Percentiles rank a stretch among this genome's conserved stretches.
These are phyloP conservation scores for Panurus biarmicus DNA, from an alignment of 2,113 vertebrate species.

Conservation along the genomic window DNA sequence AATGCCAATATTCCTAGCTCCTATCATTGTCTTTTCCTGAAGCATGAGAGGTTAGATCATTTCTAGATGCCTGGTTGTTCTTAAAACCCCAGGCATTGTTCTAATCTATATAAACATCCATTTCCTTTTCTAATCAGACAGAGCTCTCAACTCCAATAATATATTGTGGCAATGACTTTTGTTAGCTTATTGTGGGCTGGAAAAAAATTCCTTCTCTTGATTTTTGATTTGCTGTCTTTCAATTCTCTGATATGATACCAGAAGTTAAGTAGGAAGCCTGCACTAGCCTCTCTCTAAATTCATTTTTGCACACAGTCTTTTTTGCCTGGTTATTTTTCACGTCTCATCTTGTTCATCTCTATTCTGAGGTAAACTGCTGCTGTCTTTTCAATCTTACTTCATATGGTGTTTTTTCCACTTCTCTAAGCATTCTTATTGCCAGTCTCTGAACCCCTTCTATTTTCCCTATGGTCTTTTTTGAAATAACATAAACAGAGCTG, in stretches of 20 bases:
- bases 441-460: not conserved
- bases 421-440: slow-evolving; percentile 26
- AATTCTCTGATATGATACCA: not conserved
- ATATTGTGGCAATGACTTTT: not conserved
- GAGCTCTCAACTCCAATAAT: slow-evolving; percentile 5
- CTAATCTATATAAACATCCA: not conserved
- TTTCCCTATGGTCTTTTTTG: not conserved
- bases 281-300: not conserved
- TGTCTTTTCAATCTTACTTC: slow-evolving; percentile 53
- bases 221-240: slow-evolving; percentile 20
- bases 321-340: not conserved
- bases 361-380: slow-evolving; percentile 25
- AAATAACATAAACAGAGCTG: slow-evolving; percentile 9
- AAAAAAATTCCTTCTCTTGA: not conserved
- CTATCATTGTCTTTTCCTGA: not conserved
- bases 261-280: not conserved
- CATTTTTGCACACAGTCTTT: not conserved
- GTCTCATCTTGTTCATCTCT: slow-evolving; percentile 32
- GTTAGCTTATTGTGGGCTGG: not conserved
- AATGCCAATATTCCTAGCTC: not conserved
- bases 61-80: not conserved
- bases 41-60: not conserved
- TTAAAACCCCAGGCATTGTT: not conserved
- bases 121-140: not conserved
- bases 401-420: slow-evolving; percentile 26